Evolutionary conservation across 1,140 invertebrate genomes (phyloP), one percentile per base, ranked within the genome.

Genomic region (Bombus impatiens): DNA sequence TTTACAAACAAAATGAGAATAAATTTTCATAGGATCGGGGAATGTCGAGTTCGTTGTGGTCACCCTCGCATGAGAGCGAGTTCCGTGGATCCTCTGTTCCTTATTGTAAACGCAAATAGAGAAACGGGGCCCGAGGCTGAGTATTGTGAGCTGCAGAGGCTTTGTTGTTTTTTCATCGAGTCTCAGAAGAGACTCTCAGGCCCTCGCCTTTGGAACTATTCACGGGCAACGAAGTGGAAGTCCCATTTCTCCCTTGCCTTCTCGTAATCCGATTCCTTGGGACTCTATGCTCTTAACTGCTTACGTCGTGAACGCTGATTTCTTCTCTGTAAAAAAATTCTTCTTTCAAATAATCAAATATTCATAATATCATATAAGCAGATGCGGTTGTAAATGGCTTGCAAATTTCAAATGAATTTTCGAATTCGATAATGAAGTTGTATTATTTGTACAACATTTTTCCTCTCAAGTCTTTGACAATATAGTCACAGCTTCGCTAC

Each of bases 101-200:
- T 86, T 53, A 74, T 85, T 85, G 83, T 82, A 75, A 82, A 81
- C 67, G 88, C 86, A 91, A 91, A 91, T 76, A 89, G 82, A 57
- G 71, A 79, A 79, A 87, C 82, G 62, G 81, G 70, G 44, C 44
- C 82, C 68, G 78, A 53, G 83, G 75, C 68, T 44, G 40, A 59
- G 83, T 57, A 92, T 91, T 90, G 83, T 92, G 75, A 81, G 65
- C n/a, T 74, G 82, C 89, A 15, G 76, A 85, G 86, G 90, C 91
- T 94, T 94, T 94, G 93, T 94, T 94, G 93, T 92, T 93, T 93
- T 94, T 94, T 92, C 93, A 89, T 88, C 84, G 86, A 85, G 85
- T 72, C 88, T 68, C 62, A 40, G 42, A 65, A 87, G 79, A 77
- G 84, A 88, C 91, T 88, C 86, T 67, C 37, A 74, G 82, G 75